phyloP scores from a whole-genome alignment of 2,113 vertebrate species.

The Dasyprocta punctata region DNA sequence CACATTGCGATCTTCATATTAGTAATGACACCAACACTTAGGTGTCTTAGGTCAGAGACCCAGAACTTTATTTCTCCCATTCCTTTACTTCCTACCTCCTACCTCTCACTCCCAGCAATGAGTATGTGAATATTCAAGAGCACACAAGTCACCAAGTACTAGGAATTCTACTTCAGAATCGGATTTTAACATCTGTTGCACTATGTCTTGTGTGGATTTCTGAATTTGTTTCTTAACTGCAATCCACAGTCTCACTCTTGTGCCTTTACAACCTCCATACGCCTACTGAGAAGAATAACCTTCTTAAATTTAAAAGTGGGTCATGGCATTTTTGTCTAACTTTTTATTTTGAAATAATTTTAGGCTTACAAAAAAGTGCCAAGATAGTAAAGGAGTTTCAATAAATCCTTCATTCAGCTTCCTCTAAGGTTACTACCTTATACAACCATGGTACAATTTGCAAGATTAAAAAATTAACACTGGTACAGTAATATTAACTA shows the following conservation, averaged over 20 bases:
- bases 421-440: not conserved
- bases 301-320: conserved; percentile 60
- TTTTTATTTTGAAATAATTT: conserved; percentile 48
- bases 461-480: not conserved
- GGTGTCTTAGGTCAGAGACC: not conserved
- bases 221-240: not conserved
- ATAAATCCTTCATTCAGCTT: not conserved
- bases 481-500: not conserved
- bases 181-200: not conserved
- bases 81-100: not conserved
- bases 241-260: not conserved
- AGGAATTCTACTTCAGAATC: not conserved
- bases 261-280: not conserved
- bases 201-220: not conserved
- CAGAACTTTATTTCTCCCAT: not conserved
- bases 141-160: not conserved
- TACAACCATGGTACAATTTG: not conserved
- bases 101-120: not conserved
- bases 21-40: not conserved
- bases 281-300: not conserved
- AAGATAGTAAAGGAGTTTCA: not conserved
- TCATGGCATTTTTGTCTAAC: conserved; percentile 30
- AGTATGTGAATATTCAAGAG: not conserved
- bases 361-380: not conserved
- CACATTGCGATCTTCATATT: not conserved